Percentiles rank a stretch among this genome's conserved stretches.
These are phyloP conservation scores for Triops longicaudatus DNA, from an alignment of 1,140 invertebrate genomes.

Conservation along the genomic window DNA sequence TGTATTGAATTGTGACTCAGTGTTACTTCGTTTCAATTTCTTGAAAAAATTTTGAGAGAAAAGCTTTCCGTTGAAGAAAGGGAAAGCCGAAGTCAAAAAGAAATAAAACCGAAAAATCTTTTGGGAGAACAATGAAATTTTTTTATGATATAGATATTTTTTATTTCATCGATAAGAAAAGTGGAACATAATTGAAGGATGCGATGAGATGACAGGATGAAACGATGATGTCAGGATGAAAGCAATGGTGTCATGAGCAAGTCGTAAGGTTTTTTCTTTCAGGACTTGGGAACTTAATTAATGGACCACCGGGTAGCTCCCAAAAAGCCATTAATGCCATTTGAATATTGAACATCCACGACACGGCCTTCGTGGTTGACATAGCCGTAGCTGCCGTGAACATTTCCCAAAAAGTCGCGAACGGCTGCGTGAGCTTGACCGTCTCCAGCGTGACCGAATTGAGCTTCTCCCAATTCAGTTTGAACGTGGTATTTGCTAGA, in stretches of 20 bases:
- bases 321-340: slow-evolving; percentile 30
- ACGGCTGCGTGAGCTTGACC: slow-evolving; percentile 19
- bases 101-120: too few relatives aligned
- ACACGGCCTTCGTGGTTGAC: slow-evolving; percentile 30
- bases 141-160: too few relatives aligned
- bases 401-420: slow-evolving; percentile 28
- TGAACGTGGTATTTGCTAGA: not conserved
- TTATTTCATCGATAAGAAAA: too few relatives aligned
- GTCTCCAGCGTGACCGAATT: slow-evolving; percentile 30
- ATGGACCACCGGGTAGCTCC: not conserved
- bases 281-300: not conserved
- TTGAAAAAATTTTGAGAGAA: too few relatives aligned
- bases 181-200: too few relatives aligned
- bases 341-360: slow-evolving; percentile 31
- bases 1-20: too few relatives aligned
- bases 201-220: not conserved
- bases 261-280: not conserved
- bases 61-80: too few relatives aligned
- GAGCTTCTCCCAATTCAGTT: not conserved
- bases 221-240: not conserved
- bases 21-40: too few relatives aligned
- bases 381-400: slow-evolving; percentile 30
- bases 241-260: not conserved
- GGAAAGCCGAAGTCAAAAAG: too few relatives aligned
- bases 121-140: too few relatives aligned